Evolutionary conservation across 2,888 invertebrate genomes (phyloP), one percentile per base, ranked within the genome.

Genomic region (Hecatera dysodea): DNA sequence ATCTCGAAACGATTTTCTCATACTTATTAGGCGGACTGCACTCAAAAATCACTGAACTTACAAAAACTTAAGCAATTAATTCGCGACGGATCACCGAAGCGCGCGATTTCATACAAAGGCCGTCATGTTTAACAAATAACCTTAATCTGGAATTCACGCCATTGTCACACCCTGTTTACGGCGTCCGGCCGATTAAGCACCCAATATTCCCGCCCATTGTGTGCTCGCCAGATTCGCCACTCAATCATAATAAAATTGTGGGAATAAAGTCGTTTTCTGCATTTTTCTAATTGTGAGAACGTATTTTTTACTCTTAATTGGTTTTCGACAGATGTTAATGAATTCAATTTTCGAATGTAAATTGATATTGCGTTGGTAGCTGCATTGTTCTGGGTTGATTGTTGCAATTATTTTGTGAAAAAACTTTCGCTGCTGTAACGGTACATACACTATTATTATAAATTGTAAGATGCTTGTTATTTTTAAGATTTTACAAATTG

Each of bases 51-150:
- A 84, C 65, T 89, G 88, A 88, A 88, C 84, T 88, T 88, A 86
- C 81, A 86, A 85, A 90, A 88, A 89, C 85, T 90, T 88, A 88
- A 90, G 88, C 87, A 88, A 89, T 87, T 86, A 88, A 90, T 91
- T 88, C 86, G 84, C 88, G 85, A 78, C 79, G 80, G 85, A 82
- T 86, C 89, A 89, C 75, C 87, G 86, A 88, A 88, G 90, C 91
- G 89, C 81, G 89, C 88, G 91, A 87, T 82, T 91, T 90, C 75
- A 78, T 86, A 93, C 92, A 94, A 94, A 85, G 87, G 86, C 85
- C 86, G 82, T 89, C 75, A 88, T 93, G 94, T 94, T 94, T 94
- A 91, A 92, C 93, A 94, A 94, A 95, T 93, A 95, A 92, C 90
- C 89, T 91, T 93, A 92, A 93, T 93, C 93, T 92, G 86, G 77